phyloP scores from a whole-genome alignment of 2,113 vertebrate species.

The Geococcyx californianus region DNA sequence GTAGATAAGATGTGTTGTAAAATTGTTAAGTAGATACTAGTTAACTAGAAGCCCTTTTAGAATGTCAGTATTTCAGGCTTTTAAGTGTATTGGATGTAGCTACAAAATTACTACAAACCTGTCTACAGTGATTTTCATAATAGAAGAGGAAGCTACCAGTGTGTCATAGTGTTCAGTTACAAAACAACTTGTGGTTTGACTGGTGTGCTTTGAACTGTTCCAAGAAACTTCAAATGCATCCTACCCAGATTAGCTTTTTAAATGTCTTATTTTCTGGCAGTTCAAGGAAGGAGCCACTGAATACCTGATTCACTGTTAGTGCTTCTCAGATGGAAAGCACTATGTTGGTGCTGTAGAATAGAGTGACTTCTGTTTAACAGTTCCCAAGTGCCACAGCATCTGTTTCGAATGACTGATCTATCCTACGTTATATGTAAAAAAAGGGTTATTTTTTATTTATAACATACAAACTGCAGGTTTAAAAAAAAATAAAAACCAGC shows the following conservation, averaged over 20 bases:
- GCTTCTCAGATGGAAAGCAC: not conserved
- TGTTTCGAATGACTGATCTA: not conserved
- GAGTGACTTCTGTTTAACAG: not conserved
- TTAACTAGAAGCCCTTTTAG: not conserved
- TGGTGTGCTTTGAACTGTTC: not conserved
- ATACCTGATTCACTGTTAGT: not conserved
- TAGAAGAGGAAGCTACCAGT: not conserved
- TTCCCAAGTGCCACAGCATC: not conserved
- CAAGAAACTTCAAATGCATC: not conserved
- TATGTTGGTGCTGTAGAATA: not conserved
- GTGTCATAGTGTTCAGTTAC: not conserved
- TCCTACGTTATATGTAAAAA: not conserved
- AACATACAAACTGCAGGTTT: not conserved
- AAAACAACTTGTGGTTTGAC: not conserved
- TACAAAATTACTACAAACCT: not conserved
- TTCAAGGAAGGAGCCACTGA: not conserved
- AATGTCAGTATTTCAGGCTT: not conserved
- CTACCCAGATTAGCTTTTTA: not conserved
- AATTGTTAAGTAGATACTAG: not conserved
- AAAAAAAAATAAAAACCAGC: not conserved
- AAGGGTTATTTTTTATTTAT: not conserved
- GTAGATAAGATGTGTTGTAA: not conserved
- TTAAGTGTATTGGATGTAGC: not conserved
- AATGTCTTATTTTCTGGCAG: not conserved
- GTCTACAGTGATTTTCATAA: not conserved